Conservation (phyloP, 1,140 invertebrate species). For the Drosophila prosaltans region DNA sequence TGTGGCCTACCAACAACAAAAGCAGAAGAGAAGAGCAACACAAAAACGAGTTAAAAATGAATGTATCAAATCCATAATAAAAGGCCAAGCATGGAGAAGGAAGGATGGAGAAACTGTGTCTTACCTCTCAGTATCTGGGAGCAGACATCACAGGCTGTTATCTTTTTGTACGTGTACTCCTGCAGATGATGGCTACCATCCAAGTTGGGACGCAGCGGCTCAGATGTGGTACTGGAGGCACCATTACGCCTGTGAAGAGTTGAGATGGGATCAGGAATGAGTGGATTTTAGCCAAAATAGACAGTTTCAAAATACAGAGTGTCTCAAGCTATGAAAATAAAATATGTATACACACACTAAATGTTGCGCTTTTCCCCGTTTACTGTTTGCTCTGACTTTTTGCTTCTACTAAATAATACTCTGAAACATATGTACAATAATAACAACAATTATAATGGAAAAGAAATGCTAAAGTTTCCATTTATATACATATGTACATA, state of each 20-base stretch:
- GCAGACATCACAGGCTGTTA: conserved; percentile 96
- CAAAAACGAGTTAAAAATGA: background rate
- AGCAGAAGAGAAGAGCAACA: background rate
- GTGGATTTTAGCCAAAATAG: conserved; percentile 12
- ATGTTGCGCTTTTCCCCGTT: conserved; percentile 40
- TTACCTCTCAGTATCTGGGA: conserved; percentile 94
- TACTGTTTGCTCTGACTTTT: background rate
- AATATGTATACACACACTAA: conserved; percentile 17
- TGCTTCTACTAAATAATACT: background rate
- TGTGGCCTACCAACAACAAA: conserved; percentile 88
- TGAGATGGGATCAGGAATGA: conserved; percentile 29
- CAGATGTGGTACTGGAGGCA: conserved; percentile 83
- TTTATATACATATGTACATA: conserved; percentile 13
- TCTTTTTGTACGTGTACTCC: conserved; percentile 97
- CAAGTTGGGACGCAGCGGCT: conserved; percentile 84
- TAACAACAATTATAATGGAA: conserved; percentile 5
- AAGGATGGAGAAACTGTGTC: background rate
- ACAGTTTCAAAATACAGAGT: conserved; percentile 8
- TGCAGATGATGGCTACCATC: conserved; percentile 92
- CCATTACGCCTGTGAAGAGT: conserved; percentile 89
- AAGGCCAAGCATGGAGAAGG: background rate
- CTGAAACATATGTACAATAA: conserved; percentile 27
- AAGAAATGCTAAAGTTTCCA: conserved; percentile 24
- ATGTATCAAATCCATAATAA: conserved; percentile 33
- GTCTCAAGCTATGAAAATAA: conserved; percentile 16